These are phyloP conservation scores for Percopsis omiscomaycus DNA, from an alignment of 2,797 vertebrate species.

Conservation along the genomic window DNA sequence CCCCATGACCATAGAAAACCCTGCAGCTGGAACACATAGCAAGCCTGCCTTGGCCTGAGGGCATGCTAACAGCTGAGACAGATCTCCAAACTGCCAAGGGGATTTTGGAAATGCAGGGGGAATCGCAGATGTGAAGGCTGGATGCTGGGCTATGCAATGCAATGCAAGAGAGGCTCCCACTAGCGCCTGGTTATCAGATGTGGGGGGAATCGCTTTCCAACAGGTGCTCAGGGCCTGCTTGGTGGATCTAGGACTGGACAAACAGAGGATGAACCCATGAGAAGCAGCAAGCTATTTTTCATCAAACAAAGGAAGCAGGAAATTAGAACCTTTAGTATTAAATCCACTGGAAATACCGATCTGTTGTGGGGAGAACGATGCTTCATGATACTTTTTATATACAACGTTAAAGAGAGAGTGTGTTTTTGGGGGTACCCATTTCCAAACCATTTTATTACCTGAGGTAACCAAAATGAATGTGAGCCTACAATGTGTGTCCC, in stretches of 20 bases:
- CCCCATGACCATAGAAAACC: slow-evolving; percentile 69
- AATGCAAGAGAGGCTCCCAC: slow-evolving; percentile 48
- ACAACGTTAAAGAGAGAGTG: slow-evolving; percentile 45
- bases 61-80: slow-evolving; percentile 74
- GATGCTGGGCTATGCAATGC: slow-evolving; percentile 51
- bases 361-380: slow-evolving; percentile 6
- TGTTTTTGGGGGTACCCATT: slow-evolving; percentile 20
- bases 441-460: slow-evolving; percentile 36
- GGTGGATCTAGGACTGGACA: slow-evolving; percentile 38
- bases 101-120: slow-evolving; percentile 62
- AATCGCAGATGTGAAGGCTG: slow-evolving; percentile 70
- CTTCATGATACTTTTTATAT: slow-evolving; percentile 38
- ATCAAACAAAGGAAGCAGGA: slow-evolving; percentile 63
- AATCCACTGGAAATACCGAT: slow-evolving; percentile 17
- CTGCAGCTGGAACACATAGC: slow-evolving; percentile 78
- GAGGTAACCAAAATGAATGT: slow-evolving; percentile 42
- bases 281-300: slow-evolving; percentile 59
- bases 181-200: slow-evolving; percentile 62
- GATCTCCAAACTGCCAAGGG: slow-evolving; percentile 69
- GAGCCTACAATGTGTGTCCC: slow-evolving; percentile 34
- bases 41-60: slow-evolving; percentile 63
- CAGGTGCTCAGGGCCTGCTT: slow-evolving; percentile 66
- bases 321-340: slow-evolving; percentile 46
- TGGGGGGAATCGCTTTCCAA: slow-evolving; percentile 53
- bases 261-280: slow-evolving; percentile 44